Base-by-base conservation (phyloP, 2,888 invertebrate genomes). In the Cataglyphis albicans region DNA sequence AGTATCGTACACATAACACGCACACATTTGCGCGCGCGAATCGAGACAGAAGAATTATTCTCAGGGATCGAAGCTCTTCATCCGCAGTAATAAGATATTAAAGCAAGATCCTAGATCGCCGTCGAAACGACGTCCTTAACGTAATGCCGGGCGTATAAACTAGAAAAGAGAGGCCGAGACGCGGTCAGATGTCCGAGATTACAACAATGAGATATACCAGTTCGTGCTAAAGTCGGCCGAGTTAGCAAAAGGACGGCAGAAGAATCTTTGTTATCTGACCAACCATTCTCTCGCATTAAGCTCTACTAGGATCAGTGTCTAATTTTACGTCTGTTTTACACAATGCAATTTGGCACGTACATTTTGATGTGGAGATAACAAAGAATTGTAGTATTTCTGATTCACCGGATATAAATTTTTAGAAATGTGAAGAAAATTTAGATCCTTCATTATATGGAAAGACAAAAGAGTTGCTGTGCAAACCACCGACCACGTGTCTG, bases 111-210 rank as follows among this genome's bases (percentile, higher is more conserved):
- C 75, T 72, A 86, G 89, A 90, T 89, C 59, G 68, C 75, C 80
- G 89, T 89, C 84, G 88, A 82, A 86, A 86, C 63, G 83, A 84
- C 72, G 86, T 86, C 89, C 86, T 86, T 87, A 84, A 81, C 84
- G 83, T 89, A 87, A 89, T 88, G 83, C 85, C 75, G 44, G 57
- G 38, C 64, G 41, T 38, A 78, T 57, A 80, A 75, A 68, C 78
- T 73, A 73, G 67, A 73, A 63, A 72, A 67, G 32, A 67, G 35
- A 52, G 35, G 44, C 59, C 21, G 81, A 64, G 67, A 57, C 41
- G 80, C 80, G 72, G 64, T 80, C 72, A 85, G 85, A 87, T 86
- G 76, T 68, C 74, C 78, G 65, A 87, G 87, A 90, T 89, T 88
- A 88, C 81, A 87, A 89, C 87, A 87, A 87, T 82, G 84, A 82